These are phyloP conservation scores for Nesogale talazaci DNA, from an alignment of 2,113 vertebrate species.

Conservation along the genomic window DNA sequence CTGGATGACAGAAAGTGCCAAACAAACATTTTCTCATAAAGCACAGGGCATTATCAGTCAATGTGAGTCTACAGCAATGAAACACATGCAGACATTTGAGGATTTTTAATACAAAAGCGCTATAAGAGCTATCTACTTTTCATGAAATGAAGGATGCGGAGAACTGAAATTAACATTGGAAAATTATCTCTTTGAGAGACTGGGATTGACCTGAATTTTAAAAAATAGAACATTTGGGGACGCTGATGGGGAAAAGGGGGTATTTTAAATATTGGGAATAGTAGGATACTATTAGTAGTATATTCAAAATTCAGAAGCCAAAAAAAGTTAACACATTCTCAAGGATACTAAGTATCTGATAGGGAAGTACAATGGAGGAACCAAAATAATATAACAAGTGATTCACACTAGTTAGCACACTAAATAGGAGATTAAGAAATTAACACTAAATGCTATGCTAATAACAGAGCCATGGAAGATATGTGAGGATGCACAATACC, in stretches of 20 bases:
- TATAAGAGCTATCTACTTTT: neutral
- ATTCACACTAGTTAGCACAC: neutral
- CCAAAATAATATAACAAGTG: neutral
- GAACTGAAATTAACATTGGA: neutral
- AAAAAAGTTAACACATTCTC: neutral
- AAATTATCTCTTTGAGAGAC: neutral
- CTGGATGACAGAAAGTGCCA: neutral
- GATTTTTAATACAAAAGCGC: neutral
- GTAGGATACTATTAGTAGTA: neutral
- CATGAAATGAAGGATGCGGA: neutral
- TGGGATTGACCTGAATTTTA: neutral
- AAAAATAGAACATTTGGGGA: neutral
- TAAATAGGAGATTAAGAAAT: neutral
- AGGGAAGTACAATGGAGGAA: neutral
- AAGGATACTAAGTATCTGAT: neutral
- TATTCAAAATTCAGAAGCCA: neutral
- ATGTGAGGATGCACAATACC: neutral
- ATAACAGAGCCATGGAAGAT: neutral
- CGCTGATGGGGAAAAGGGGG: neutral
- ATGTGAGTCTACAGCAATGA: neutral
- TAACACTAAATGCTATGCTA: neutral
- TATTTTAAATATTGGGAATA: neutral
- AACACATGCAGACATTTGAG: neutral
- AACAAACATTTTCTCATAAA: neutral
- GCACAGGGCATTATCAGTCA: neutral